A percentile compares a stretch with the other conserved stretches of the same genome.
These are phyloP conservation scores for Nasonia giraulti DNA, from an alignment of 1,140 invertebrate genomes.

Conservation along the genomic window DNA sequence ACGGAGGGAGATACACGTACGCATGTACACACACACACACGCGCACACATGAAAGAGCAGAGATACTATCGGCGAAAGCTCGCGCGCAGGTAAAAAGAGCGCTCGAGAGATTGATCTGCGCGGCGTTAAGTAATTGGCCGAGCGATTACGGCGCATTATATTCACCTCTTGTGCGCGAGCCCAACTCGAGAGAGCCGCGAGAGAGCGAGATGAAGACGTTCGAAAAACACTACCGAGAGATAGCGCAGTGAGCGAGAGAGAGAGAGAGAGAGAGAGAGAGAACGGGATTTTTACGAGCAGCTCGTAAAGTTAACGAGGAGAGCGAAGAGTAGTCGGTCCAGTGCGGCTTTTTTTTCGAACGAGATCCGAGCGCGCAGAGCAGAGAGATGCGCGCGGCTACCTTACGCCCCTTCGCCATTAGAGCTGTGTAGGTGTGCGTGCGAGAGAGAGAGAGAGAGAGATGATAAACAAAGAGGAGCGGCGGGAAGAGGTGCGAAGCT, in stretches of 20 bases:
- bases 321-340: conserved; percentile 56
- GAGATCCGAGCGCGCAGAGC: conserved; percentile 17
- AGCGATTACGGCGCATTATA: conserved; percentile 73
- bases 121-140: conserved; percentile 72
- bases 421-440: conserved; percentile 10
- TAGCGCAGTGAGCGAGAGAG: conserved; percentile 65
- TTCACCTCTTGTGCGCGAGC: conserved; percentile 58
- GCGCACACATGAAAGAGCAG: too few species aligned
- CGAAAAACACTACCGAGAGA: conserved; percentile 52
- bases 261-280: conserved; percentile 65
- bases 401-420: conserved; percentile 19
- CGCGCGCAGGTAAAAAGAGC: conserved; percentile 30
- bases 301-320: conserved; percentile 75
- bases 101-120: conserved; percentile 64
- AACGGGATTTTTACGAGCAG: conserved; percentile 75
- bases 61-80: conserved; percentile 56
- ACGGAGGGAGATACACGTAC: not conserved
- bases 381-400: not conserved
- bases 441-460: not conserved
- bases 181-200: conserved; percentile 51
- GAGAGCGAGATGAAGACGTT: not conserved
- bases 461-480: not conserved
- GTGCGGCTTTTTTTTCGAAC: conserved; percentile 54
- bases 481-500: not conserved
- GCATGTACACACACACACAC: too few species aligned